These are phyloP conservation scores for Discoglossus pictus DNA, from an alignment of 2,797 vertebrate species.

Conservation along the genomic window DNA sequence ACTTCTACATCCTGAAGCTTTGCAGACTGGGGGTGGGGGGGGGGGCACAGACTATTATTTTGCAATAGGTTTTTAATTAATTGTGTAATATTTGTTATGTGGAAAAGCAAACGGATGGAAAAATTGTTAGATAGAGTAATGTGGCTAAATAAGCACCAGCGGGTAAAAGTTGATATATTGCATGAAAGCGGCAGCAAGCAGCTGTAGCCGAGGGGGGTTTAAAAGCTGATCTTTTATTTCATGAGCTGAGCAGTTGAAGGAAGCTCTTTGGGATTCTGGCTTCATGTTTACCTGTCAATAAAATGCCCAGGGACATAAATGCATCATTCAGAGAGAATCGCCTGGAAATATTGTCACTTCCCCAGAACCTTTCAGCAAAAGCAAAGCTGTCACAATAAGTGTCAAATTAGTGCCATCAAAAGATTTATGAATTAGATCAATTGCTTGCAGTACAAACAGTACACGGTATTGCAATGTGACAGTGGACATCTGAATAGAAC, in stretches of 20 bases:
- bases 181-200: neutral
- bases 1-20: no score
- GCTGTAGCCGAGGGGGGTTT: conserved; percentile 2
- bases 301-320: conserved; percentile 42
- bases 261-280: conserved; percentile 38
- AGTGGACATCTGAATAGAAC: neutral
- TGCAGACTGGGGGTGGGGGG: no score
- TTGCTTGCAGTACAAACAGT: neutral
- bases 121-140: neutral
- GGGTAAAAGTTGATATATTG: conserved; percentile 13
- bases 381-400: conserved; percentile 22
- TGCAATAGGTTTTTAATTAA: conserved; percentile 6
- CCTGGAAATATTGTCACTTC: conserved; percentile 14
- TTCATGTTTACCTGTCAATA: conserved; percentile 40
- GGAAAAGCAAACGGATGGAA: neutral
- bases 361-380: conserved; percentile 14
- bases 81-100: conserved; percentile 7
- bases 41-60: no score
- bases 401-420: conserved; percentile 30
- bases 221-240: conserved; percentile 27
- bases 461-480: neutral
- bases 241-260: neutral
- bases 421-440: conserved; percentile 33
- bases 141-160: neutral
- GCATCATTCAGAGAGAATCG: conserved; percentile 28